Base-by-base conservation (phyloP, 2,888 invertebrate species). In the Pammene aurita region DNA sequence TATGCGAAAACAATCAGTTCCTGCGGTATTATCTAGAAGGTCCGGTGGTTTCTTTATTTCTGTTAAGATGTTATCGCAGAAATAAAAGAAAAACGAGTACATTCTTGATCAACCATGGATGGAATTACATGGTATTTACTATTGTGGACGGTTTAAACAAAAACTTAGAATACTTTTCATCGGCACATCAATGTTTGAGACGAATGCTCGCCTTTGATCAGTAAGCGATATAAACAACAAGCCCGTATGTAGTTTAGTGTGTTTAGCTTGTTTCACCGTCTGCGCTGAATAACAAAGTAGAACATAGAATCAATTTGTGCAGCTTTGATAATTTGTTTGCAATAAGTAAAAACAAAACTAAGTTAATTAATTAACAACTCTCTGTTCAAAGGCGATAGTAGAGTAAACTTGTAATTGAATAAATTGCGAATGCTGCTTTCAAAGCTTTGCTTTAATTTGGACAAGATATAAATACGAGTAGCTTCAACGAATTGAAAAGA, bases 181-280 rank as follows among this genome's bases (percentile, higher is more conserved):
- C 26, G 26, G 26, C 38, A 38, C 38, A 38, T 38, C 9, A 38
- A 5, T 38, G 6, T 9, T 14, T 46, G 46, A 46, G 46, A 46
- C 46, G 14, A 46, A 46, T 14, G 5, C 46, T 46, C 46, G 46
- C 14, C n/a, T 46, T 14, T 14, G 46, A 4, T 14, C 14, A 14
- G 14, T 14, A 46, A 46, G n/a, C 14, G 5, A n/a, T 46, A 7
- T 14, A 46, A 46, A 46, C 46, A 46, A 46, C 44, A 41, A 9
- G 9, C 14, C 73, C 75, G 74, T 77, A 78, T 79, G 78, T 78
- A 82, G 78, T 82, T 79, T 72, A 26, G 71, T 78, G 80, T 76
- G 50, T 57, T 77, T 68, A 78, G 79, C 77, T 80, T 77, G 78
- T 80, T 80, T 76, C 78, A 82, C 76, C 78, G 78, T 72, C 72